Base-by-base conservation (phyloP, 2,797 vertebrate genomes). In the Oophaga sylvatica region DNA sequence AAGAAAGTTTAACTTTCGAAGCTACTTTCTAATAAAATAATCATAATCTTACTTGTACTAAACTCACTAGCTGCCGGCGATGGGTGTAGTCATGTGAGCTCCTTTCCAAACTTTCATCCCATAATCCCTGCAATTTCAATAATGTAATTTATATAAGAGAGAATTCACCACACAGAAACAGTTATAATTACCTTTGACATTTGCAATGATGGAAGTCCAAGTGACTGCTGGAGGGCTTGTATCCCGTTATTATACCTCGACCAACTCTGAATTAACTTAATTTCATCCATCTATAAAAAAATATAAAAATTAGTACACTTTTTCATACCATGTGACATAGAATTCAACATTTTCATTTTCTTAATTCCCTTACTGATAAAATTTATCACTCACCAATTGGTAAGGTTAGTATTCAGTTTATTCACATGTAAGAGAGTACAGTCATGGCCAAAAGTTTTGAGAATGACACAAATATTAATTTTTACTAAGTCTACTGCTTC, bases 261-360 rank as follows among this genome's bases (percentile, higher is more conserved):
- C 80, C 88, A 89, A 65, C 62, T 79, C 45, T 80, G 73, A 22
- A 87, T 83, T 41, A 83, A 80, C 80, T 35, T 5, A 45, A 87
- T 83, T 83, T 87, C 80, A 83, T 85, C 81, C 88, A 89, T 89
- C 88, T 89, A 56, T 45, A 31, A 56, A 88, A 60, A 35, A 6
- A 20, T 26, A 12, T n/a, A 57, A 15, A 13, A 57, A 19, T 59
- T 16, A 57, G 29, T 68, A 11, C 22, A 68, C 48, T 57, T 45
- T 9, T 45, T 5, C 35, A 20, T 73, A 35, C 15, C 2, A 22
- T 45, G 5, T 41, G 19, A 10, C 2, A 41, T 41, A 3, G 35
- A 20, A 19, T 45, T 10, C 9, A 12, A 45, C 6, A 73, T 20
- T 59, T 59, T 12, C 22, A 10, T 41, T 41, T 41, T 41, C 35